Evolutionary conservation across 2,888 invertebrate species (phyloP), one percentile per base, ranked within the genome.

Genomic region (Ormyrus rosae): DNA sequence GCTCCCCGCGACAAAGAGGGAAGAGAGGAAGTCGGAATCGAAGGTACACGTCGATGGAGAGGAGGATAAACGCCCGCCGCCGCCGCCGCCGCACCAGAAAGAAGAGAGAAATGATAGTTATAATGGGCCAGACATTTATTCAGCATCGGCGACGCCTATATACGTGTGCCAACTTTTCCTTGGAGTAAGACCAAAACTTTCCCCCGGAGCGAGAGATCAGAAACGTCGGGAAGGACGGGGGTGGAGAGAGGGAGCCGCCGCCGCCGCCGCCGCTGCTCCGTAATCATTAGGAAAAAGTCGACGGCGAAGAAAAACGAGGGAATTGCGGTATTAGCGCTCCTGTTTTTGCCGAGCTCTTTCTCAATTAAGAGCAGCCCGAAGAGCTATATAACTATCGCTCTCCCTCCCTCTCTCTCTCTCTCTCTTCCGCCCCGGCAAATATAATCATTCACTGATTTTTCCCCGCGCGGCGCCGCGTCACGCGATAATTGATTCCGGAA

Each of bases 101-200:
- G 48, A 69, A 70, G 53, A 77, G 77, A 69, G 65, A 81, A 71
- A 78, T 71, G 75, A 78, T 83, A 69, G 85, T 84, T 86, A 86
- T 88, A 88, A 89, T 88, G 85, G 87, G 82, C 84, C 83, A 82
- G 87, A 85, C 88, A 86, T 87, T 88, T 88, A 89, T 89, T 87
- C 87, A 85, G 84, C 86, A 85, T 86, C 84, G 85, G 75, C 78
- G 84, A 82, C 85, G 85, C 86, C 88, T 87, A 86, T 71, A 65
- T 45, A 6, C 61, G 72, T 45, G 68, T 87, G 88, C 87, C 87
- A 87, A 89, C 86, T 89, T 89, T 88, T 75, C 84, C 85, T 86
- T 87, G 89, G 88, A 88, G 85, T 82, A 85, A 84, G 86, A 88
- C 87, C 88, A 86, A 88, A 89, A 88, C 87, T 89, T 89, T 86